Base-by-base conservation (phyloP, 2,888 invertebrate species). In the Drosophila bunnanda region DNA sequence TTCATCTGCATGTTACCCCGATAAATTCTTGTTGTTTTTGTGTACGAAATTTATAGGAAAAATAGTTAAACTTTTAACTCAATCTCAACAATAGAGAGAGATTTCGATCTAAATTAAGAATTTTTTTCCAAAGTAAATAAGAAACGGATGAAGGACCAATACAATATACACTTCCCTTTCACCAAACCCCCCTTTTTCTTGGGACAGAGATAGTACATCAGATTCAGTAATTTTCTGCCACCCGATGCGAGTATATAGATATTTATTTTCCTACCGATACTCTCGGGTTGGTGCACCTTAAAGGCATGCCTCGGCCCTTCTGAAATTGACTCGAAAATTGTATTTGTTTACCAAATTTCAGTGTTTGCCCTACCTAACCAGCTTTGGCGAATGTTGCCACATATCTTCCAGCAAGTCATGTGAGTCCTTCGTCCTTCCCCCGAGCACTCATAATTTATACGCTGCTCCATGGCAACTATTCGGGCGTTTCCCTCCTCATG, bases 371-470 rank as follows among this genome's bases (percentile, higher is more conserved):
- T 36, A 25, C n/a, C 64, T 32, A 44, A 54, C 66, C 36, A 17
- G 43, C 28, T 55, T 41, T 39, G 53, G 44, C 28, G 17, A 60
- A 38, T 52, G 48, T 39, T 60, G 54, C 43, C 32, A 46, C 55
- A 61, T 50, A 50, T 71, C 55, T 44, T 53, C 22, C 30, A 22
- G 28, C 25, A 9, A 32, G 50, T 55, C 54, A 55, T 34, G 44
- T 28, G 32, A 50, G 48, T 43, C 32, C 32, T 32, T 39, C 53
- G 46, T 30, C 43, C 36, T 39, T 38, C 32, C 52, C 71, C 43
- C 46, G 34, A 30, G 44, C 52, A 30, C 34, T 38, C 50, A 72
- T 72, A 57, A 72, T 56, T 71, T 72, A 72, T 72, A 41, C 41
- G 73, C 55, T 43, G 43, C 36, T 55, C 62, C 61, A 39, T 52